Conservation (phyloP, 2,888 invertebrate species). For the Nomada goodeniana region DNA sequence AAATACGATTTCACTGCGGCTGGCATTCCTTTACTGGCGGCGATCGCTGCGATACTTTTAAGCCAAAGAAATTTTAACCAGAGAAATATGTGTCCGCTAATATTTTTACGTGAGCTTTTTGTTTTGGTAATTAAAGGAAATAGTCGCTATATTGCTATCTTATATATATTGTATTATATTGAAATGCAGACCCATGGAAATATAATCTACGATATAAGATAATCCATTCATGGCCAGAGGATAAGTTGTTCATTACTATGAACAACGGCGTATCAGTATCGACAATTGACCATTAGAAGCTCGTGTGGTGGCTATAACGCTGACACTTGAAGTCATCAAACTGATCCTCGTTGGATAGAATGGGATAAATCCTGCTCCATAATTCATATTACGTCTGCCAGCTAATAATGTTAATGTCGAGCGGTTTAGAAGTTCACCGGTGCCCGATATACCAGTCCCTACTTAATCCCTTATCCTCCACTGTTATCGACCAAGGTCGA, state of each 20-base stretch:
- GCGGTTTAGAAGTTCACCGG: constrained; percentile 53
- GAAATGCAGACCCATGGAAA: neutral
- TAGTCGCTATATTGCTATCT: too few species aligned
- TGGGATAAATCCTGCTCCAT: constrained; percentile 52
- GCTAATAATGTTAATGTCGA: constrained; percentile 66
- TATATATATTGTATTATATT: too few species aligned
- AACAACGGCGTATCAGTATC: neutral
- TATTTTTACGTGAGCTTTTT: too few species aligned
- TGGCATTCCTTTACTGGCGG: too few species aligned
- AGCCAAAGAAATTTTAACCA: too few species aligned
- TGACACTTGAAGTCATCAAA: constrained; percentile 29
- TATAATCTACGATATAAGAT: neutral
- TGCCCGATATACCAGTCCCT: constrained; percentile 40
- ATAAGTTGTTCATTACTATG: constrained; percentile 10
- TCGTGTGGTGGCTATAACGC: constrained; percentile 3
- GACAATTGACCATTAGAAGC: constrained; percentile 34
- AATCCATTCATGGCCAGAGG: neutral
- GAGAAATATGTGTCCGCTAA: too few species aligned
- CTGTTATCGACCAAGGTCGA: neutral
- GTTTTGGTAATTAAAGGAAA: too few species aligned
- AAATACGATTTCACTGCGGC: too few species aligned
- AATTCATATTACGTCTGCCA: constrained; percentile 59
- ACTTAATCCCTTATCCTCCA: neutral
- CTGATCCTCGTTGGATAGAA: constrained; percentile 10
- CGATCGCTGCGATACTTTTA: too few species aligned